A percentile compares a stretch with the other conserved stretches of the same genome.
phyloP scores from a whole-genome alignment of 2,888 invertebrate species.

The Cheilosia variabilis region DNA sequence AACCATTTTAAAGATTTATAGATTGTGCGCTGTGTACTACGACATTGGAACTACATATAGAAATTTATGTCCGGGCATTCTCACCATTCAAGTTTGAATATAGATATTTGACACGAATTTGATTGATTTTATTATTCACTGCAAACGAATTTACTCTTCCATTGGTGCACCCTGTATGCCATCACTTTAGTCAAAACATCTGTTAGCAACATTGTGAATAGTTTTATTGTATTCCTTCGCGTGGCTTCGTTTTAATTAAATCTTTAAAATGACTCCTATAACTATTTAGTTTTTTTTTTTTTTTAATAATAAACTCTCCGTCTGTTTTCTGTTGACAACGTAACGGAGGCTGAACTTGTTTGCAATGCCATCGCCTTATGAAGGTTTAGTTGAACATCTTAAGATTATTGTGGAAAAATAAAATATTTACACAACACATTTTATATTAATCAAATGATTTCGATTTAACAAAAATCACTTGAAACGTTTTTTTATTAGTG shows the following conservation, averaged over 20 bases:
- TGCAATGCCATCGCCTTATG: slow-evolving; percentile 4
- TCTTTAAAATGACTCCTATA: not conserved
- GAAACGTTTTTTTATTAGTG: slow-evolving; percentile 42
- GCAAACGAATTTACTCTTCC: no score
- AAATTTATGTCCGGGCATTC: no score
- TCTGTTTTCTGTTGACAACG: slow-evolving; percentile 45
- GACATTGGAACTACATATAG: not conserved
- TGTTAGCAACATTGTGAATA: no score
- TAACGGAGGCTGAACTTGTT: slow-evolving; percentile 22
- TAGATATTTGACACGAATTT: no score
- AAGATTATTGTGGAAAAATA: slow-evolving; percentile 49
- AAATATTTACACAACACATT: slow-evolving; percentile 58
- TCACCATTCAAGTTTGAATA: no score
- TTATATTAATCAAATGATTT: slow-evolving; percentile 46
- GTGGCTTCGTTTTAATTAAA: no score
- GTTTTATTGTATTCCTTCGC: no score
- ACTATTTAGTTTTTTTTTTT: not conserved
- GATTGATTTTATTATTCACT: no score
- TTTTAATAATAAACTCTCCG: not conserved
- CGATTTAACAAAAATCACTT: slow-evolving; percentile 53
- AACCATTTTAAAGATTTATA: slow-evolving; percentile 47
- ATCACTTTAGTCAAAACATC: no score
- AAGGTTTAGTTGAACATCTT: slow-evolving; percentile 27
- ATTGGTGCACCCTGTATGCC: no score
- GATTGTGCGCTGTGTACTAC: not conserved